A percentile compares a stretch with the other conserved stretches of the same genome.
Evolutionary conservation across 2,113 vertebrate species (phyloP).

Genomic region (human (Homo sapiens)): GRCh38 chr7:120387501-120388000

Average conservation of each 20-base stretch:
- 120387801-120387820: background rate
- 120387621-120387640: conserved; percentile 25
- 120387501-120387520: background rate
- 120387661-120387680: background rate
- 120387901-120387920: background rate
- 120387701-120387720: background rate
- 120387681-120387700: background rate
- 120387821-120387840: background rate
- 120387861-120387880: background rate
- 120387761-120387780: background rate
- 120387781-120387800: background rate
- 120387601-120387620: conserved; percentile 40
- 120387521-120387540: background rate
- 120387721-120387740: background rate
- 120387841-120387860: background rate
- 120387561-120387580: conserved; percentile 50
- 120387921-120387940: background rate
- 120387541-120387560: conserved; percentile 2
- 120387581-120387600: conserved; percentile 15
- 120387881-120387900: background rate
- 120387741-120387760: conserved; percentile 1
- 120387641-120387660: conserved; percentile 19
- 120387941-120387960: background rate
- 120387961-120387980: background rate
- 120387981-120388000: background rate